Base-by-base conservation (phyloP, 1,140 invertebrate species). In the Hycleus cichorii region DNA sequence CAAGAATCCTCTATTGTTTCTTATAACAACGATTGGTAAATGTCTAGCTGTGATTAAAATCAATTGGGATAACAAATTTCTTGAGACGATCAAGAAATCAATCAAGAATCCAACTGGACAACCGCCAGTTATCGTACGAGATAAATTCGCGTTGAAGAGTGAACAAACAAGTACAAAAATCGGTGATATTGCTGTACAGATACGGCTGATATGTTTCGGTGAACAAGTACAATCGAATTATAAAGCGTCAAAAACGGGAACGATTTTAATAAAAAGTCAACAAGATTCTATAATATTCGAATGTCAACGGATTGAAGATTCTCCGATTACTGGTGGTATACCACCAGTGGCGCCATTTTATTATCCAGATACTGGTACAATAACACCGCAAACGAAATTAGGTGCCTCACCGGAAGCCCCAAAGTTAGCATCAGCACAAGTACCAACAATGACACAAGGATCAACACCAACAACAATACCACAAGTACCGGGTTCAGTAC, bases 121-220 rank as follows among this genome's bases (percentile, higher is more conserved):
- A 2, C 47, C 50, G 0, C 60, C 55, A 1, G 65, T 54, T 7
- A 26, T 32, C 4, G 46, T 62, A 7, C 42, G 59, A 12, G 58
- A 59, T 18, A 38, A 59, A 8, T 62, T 51, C 32, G 10, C 40
- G 4, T 10, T 57, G 12, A 54, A 52, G 12, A 42, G 43, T n/a
- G 32, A 57, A 9, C 24, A 45, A 24, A 45, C 52, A 0, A 47
- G 40, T 6, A 38, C 12, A 42, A 58, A 56, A 8, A 60, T 63
- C 8, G 67, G 64, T 3, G 56, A 60, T 38, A 52, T 69, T 25
- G 49, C 64, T 9, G 11, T 69, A 5, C 59, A 65, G 27, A 52
- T 72, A 1, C 40, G 64, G 50, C 48, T 73, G 11, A 67, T 66
- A 6, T 71, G 62, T 49, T 67, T 68, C 42, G 72, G 72, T 12